phyloP scores from a whole-genome alignment of 2,888 invertebrate species.

The Athalia circularis region DNA sequence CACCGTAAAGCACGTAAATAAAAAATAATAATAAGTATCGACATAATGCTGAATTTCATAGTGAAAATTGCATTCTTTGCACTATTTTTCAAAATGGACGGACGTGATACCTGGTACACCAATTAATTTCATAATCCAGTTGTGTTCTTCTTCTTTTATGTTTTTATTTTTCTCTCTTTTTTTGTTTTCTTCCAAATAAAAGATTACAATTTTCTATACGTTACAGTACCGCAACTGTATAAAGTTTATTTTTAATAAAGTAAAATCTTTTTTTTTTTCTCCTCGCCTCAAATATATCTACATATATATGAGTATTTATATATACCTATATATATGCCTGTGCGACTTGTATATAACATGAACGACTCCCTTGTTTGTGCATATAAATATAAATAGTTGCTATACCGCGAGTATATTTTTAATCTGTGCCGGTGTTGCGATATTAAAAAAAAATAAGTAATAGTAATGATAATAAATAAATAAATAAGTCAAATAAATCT shows the following conservation, averaged over 20 bases:
- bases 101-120: too few species aligned
- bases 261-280: neutral
- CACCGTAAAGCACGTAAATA: too few species aligned
- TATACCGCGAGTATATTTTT: neutral
- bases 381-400: conserved; percentile 23
- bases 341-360: neutral
- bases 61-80: too few species aligned
- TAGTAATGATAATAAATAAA: neutral
- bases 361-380: neutral
- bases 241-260: neutral
- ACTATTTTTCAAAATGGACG: too few species aligned
- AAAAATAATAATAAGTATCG: too few species aligned
- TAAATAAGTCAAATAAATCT: neutral
- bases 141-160: neutral
- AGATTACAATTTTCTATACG: neutral
- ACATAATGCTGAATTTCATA: too few species aligned
- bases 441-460: too few species aligned
- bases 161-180: neutral
- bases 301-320: neutral
- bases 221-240: too few species aligned
- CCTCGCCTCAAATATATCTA: conserved; percentile 9
- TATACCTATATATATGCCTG: neutral
- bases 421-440: too few species aligned
- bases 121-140: neutral
- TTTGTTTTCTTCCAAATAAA: neutral